phyloP scores from a whole-genome alignment of 2,797 vertebrate genomes.

The Nasua narica region DNA sequence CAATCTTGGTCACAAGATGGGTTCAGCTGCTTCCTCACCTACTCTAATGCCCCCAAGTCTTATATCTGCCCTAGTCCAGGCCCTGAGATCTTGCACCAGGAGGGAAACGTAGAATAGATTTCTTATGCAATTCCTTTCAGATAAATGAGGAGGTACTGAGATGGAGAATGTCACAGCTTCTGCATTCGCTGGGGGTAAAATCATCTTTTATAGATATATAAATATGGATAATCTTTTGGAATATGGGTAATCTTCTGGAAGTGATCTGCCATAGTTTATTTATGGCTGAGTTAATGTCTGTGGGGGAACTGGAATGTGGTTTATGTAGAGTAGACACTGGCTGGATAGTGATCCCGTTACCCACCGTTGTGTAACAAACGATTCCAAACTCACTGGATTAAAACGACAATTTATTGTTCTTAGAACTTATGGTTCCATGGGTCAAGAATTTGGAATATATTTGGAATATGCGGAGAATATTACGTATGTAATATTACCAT shows the following conservation, averaged over 20 bases:
- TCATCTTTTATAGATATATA: neutral
- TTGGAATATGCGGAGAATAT: neutral
- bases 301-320: neutral
- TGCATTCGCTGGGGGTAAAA: neutral
- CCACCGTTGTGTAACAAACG: neutral
- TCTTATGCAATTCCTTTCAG: neutral
- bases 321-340: accelerated
- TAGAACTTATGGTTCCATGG: neutral
- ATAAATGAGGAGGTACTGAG: neutral
- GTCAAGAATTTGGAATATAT: neutral
- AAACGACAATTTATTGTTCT: neutral
- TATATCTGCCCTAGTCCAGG: neutral
- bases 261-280: too few relatives aligned
- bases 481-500: neutral
- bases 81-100: neutral
- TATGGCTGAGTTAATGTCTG: neutral
- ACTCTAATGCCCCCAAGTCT: neutral
- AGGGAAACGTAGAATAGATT: neutral
- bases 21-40: neutral
- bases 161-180: neutral
- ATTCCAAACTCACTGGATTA: neutral
- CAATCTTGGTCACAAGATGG: neutral
- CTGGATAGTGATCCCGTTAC: too few relatives aligned
- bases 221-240: neutral
- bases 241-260: neutral